These are phyloP conservation scores for Hemibagrus guttatus DNA, from an alignment of 2,797 vertebrate species.

Conservation along the genomic window DNA sequence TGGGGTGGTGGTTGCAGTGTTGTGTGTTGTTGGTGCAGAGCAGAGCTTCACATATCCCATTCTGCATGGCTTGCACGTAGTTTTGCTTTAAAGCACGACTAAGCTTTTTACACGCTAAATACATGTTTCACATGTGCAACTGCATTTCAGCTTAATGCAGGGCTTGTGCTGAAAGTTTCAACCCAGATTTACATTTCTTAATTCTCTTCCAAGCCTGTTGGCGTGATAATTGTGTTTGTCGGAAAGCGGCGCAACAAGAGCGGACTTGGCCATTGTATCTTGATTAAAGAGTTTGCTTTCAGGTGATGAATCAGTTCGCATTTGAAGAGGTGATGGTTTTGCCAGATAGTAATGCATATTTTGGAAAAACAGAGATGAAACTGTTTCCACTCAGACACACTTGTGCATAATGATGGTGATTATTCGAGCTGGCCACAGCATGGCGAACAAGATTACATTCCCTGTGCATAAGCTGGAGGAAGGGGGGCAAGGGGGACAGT, in stretches of 20 bases:
- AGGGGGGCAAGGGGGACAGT: neutral
- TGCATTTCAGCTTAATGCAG: neutral
- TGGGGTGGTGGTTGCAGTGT: slow-evolving; percentile 8
- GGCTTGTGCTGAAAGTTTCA: neutral
- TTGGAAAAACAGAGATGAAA: slow-evolving; percentile 40
- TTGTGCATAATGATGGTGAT: slow-evolving; percentile 52
- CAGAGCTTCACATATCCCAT: slow-evolving; percentile 41
- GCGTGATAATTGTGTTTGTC: neutral
- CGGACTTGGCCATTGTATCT: slow-evolving; percentile 8
- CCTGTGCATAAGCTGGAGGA: neutral
- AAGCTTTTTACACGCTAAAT: slow-evolving; percentile 26
- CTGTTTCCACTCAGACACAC: slow-evolving; percentile 40
- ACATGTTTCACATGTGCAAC: slow-evolving; percentile 5
- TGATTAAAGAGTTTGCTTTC: slow-evolving; percentile 45
- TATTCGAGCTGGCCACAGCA: slow-evolving; percentile 41
- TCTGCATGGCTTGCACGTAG: slow-evolving; percentile 37
- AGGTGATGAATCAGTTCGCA: slow-evolving; percentile 25
- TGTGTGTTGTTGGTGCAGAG: slow-evolving; percentile 41
- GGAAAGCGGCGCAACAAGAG: neutral
- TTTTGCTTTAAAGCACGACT: slow-evolving; percentile 23
- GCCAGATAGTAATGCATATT: slow-evolving; percentile 33
- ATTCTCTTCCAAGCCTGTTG: slow-evolving; percentile 13
- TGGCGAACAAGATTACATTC: slow-evolving; percentile 45
- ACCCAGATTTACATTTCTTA: neutral
- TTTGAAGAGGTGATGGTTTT: slow-evolving; percentile 40